Base-by-base conservation (phyloP, 2,888 invertebrate species). In the Pyrrhia umbra region DNA sequence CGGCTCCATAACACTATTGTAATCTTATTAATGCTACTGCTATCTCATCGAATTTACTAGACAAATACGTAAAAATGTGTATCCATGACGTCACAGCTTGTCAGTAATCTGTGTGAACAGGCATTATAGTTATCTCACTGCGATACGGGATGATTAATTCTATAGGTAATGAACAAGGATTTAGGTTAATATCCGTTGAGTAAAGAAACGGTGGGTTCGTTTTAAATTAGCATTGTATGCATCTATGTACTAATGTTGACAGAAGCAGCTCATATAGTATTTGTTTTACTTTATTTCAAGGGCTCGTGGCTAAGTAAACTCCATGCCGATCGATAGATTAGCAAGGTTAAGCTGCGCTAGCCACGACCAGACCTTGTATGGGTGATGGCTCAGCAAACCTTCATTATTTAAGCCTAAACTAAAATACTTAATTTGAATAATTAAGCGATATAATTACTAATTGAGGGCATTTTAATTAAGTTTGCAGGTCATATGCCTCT, bases 141-240 rank as follows among this genome's bases (percentile, higher is more conserved):
- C 16, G 72, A 76, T 75, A 65, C 50, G 34, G 20, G 6, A 39
- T 73, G 69, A 70, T 78, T 75, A 64, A 73, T 73, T 51, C 13
- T 42, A 21, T 42, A 18, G 49, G 10, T 58, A 60, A 55, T 49
- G 59, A 59, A 23, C 54, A 42, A 18, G 42, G 40, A 10, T 42
- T 64, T 45, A 0, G 15, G 10, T 8, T 4, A 6, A 5, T 18
- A 18, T 23, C 3, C 6, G 10, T n/a, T n/a, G n/a, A n/a, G n/a
- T 40, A 4, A 27, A 27, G 10, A 10, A 10, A 27, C 27, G 8
- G 9, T 27, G 27, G 10, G 8, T 27, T 27, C 10, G 27, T 27
- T 27, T 27, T 27, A 9, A 27, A 27, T 10, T 27, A 10, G 27
- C 10, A 27, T 2, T 23, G 23, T 2, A 23, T 23, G n/a, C n/a